Evolutionary conservation across 2,888 invertebrate species (phyloP), one percentile per base, ranked within the genome.

Genomic region (Thyatira batis): DNA sequence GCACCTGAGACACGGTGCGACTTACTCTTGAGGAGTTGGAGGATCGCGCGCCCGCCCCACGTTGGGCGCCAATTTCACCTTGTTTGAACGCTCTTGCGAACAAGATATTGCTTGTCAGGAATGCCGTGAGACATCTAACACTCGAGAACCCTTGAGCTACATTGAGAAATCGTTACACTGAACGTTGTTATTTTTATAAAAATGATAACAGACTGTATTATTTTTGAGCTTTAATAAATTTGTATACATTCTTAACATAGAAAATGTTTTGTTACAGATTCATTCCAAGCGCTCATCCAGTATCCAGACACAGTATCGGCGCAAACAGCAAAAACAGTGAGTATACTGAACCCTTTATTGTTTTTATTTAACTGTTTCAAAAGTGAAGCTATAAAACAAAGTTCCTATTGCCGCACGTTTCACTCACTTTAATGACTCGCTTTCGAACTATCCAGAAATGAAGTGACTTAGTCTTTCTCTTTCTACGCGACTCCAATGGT

Each of bases 241-340:
- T 56, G 56, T 63, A 56, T 63, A 56, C 61, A 57, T 58, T 53
- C 58, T 66, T 60, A 60, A 61, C 55, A 17, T 59, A 33, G 45
- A 11, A 3, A 61, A 56, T 61, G 58, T 79, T 82, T 84, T 84
- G 80, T 82, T 93, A 69, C 94, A 97, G 97, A 96, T 93, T 96
- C 97, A 92, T 98, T 98, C 95, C 98, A 99, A 96, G 99, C 99
- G 67, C 95, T 99, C 84, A 98, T 99, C 89, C 99, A 99, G 93
- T 99, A 98, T 92, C 97, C 98, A 73, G 99, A 99, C 92, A 97
- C 98, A 64, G 95, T 97, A 82, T 97, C 98, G 71, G 99, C 99
- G 70, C 98, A 98, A 92, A 95, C 98, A 78, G 99, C 99, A 80
- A 99, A 99, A 94, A 94, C 96, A 92, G 96, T 97, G 89, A 95